These are phyloP conservation scores for Garra rufa DNA, from an alignment of 2,113 vertebrate species.

Conservation along the genomic window DNA sequence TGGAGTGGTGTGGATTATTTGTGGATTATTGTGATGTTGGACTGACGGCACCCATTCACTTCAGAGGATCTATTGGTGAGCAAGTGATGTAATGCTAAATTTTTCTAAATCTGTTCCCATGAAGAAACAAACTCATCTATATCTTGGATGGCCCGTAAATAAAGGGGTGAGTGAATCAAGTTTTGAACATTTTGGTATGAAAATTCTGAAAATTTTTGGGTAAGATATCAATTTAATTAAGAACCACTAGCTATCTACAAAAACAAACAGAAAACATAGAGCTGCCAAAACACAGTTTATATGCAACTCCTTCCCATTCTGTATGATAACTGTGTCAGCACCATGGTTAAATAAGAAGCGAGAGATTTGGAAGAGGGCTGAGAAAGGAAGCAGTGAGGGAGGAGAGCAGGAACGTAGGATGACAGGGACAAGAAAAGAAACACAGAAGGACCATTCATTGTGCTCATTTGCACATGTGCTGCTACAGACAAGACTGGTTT, in stretches of 20 bases:
- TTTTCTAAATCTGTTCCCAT: no score
- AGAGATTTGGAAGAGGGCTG: conserved; percentile 1
- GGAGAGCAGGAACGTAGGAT: background rate
- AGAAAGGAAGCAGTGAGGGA: background rate
- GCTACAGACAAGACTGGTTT: background rate
- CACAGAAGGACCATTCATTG: conserved; percentile 1
- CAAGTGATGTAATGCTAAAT: no score
- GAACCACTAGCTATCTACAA: background rate
- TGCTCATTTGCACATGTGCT: conserved; percentile 2
- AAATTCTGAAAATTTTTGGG: background rate
- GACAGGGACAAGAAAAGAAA: conserved; percentile 9
- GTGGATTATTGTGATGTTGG: background rate
- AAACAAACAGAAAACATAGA: background rate
- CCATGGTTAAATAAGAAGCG: background rate
- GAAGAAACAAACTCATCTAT: no score
- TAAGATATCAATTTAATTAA: background rate
- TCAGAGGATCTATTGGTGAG: no score
- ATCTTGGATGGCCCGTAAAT: no score
- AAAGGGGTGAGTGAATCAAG: no score
- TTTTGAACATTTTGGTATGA: background rate
- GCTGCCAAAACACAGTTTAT: background rate
- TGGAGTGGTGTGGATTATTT: background rate
- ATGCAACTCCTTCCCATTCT: conserved; percentile 3
- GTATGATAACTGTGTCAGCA: background rate
- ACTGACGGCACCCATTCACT: background rate